Base-by-base conservation (phyloP, 2,888 invertebrate genomes). In the Lycia hirtaria region DNA sequence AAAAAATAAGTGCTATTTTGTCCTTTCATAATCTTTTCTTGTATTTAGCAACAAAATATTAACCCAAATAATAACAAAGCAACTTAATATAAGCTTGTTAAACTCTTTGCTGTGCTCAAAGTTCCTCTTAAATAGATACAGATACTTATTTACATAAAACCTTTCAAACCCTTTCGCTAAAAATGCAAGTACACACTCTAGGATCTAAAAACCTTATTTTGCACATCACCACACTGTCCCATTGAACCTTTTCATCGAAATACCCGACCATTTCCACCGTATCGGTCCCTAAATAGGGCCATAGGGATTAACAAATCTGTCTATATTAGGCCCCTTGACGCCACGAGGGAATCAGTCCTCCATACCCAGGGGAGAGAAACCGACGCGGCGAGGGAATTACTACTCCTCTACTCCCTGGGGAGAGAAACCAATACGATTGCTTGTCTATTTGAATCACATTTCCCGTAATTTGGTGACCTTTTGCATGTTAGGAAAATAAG, bases 261-360 rank as follows among this genome's bases (percentile, higher is more conserved):
- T 12, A 41, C 41, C 7, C 30, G 19, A 14, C 22, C 6, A 17
- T 24, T 35, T 47, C 15, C 26, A 35, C 17, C 26, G 28, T 35
- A 15, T 54, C 32, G 33, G 41, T 32, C 32, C 15, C 14, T 26
- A 19, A 48, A 49, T 43, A 20, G 43, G 30, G 28, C 55, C 48
- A 20, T 32, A 15, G 48, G 41, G 55, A 55, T 43, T 35, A 55
- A 55, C 41, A 55, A 55, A 55, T 55, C 54, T 41, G 40, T 49
- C 55, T 55, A 26, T 48, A 49, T 55, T 55, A 55, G 44, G 55
- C 24, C 14, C 15, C 41, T 43, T 37, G 26, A 43, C 45, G 38
- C 37, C 6, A 40, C 9, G 55, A 47, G 30, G 14, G 28, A 55
- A 44, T 37, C n/a, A n/a, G 30, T 14, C 14, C 14, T 24, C 17